These are phyloP conservation scores for Troides oblongomaculatus DNA, from an alignment of 2,888 invertebrate species.

Conservation along the genomic window DNA sequence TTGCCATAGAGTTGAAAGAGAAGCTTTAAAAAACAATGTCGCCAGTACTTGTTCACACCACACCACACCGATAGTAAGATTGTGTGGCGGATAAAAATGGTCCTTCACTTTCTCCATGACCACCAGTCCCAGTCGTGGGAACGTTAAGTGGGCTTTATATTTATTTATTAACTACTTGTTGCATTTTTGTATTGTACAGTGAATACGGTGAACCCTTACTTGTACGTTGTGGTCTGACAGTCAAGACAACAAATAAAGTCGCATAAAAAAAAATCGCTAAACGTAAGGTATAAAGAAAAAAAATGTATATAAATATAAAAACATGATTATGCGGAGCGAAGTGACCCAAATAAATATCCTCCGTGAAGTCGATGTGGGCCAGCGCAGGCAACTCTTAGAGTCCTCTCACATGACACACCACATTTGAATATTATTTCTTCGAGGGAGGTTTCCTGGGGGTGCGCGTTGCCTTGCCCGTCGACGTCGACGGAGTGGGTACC, in stretches of 20 bases:
- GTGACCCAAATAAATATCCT: slow-evolving; percentile 30
- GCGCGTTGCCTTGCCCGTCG: slow-evolving; percentile 71
- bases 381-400: slow-evolving; percentile 29
- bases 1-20: slow-evolving; percentile 10
- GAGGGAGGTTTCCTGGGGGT: slow-evolving; percentile 70
- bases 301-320: slow-evolving; percentile 8
- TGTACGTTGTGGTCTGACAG: background rate
- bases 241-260: too few relatives aligned
- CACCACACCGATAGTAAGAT: too few relatives aligned
- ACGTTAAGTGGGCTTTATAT: background rate
- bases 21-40: too few relatives aligned
- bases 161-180: slow-evolving; percentile 16
- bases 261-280: background rate
- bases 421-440: slow-evolving; percentile 61
- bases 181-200: background rate
- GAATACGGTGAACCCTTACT: background rate
- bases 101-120: too few relatives aligned
- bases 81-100: too few relatives aligned
- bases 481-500: slow-evolving; percentile 69
- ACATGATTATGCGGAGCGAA: slow-evolving; percentile 35
- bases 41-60: too few relatives aligned
- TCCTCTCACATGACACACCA: slow-evolving; percentile 30
- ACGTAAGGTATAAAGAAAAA: background rate
- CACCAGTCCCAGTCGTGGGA: background rate
- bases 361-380: slow-evolving; percentile 26